Percentiles rank a stretch among this genome's conserved stretches.
Evolutionary conservation across 2,888 invertebrate genomes (phyloP).

Genomic region (Escarpia spicata): DNA sequence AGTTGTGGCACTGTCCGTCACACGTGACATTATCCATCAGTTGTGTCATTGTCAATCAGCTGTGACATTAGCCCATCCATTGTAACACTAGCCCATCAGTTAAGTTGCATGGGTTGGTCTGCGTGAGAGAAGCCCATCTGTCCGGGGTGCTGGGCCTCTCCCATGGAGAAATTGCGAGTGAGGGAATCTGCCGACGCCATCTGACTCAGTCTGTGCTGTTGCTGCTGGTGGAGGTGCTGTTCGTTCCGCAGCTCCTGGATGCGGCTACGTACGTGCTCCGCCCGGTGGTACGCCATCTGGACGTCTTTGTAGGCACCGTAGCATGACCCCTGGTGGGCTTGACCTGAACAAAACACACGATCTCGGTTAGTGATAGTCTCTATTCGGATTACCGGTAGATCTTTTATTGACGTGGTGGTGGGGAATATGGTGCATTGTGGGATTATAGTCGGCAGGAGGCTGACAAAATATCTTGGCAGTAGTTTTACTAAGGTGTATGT

Average conservation of each 20-base stretch:
- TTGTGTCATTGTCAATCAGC: not conserved
- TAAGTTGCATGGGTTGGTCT: no score
- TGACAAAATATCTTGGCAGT: no score
- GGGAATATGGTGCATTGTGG: no score
- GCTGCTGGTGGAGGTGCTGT: not conserved
- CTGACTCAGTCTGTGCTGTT: not conserved
- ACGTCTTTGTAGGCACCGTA: conserved; percentile 21
- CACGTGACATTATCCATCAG: not conserved
- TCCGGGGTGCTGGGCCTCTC: not conserved
- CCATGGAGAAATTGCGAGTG: not conserved
- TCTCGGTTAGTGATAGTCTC: not conserved
- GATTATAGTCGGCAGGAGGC: no score
- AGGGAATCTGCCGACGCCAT: not conserved
- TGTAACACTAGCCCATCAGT: not conserved
- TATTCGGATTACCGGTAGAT: not conserved
- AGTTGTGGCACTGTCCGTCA: no score
- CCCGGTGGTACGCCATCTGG: conserved; percentile 23
- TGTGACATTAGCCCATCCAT: not conserved
- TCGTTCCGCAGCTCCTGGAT: not conserved
- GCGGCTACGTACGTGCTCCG: conserved; percentile 5
- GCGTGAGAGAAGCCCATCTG: not conserved
- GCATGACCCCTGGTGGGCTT: conserved; percentile 26
- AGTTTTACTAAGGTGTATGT: no score
- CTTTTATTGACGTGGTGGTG: no score
- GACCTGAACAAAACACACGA: conserved; percentile 1